These are phyloP conservation scores for Proales similis DNA, from an alignment of 1,140 invertebrate genomes.

Conservation along the genomic window DNA sequence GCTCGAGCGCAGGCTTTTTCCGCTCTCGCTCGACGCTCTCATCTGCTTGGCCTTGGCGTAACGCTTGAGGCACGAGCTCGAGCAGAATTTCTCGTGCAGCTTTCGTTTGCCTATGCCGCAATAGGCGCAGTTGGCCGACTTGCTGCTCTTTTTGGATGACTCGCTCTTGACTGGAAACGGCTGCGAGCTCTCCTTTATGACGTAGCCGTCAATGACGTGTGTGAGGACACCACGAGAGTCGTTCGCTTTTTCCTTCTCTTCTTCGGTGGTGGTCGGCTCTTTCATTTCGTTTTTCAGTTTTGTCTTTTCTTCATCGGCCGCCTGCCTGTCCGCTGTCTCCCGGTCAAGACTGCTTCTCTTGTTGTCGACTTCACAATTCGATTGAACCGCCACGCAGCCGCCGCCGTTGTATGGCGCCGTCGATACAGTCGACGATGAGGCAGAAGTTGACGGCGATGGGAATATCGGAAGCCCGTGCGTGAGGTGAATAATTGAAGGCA, in stretches of 20 bases:
- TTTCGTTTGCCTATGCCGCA: no score
- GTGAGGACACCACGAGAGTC: conserved; percentile 18
- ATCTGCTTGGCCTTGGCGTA: no score
- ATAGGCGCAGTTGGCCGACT: no score
- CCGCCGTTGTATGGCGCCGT: not conserved
- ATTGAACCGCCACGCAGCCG: no score
- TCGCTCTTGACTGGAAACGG: conserved; percentile 37
- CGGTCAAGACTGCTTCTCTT: not conserved
- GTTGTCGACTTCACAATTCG: no score
- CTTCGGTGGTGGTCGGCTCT: not conserved
- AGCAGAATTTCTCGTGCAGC: no score
- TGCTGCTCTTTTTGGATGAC: no score
- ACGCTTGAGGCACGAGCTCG: no score
- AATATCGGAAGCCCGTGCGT: conserved; percentile 1
- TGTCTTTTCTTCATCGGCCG: no score
- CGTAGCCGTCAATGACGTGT: conserved; percentile 35
- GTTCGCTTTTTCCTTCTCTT: not conserved
- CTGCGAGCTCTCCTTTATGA: conserved; percentile 34
- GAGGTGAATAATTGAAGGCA: no score
- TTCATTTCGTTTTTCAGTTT: not conserved
- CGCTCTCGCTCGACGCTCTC: no score
- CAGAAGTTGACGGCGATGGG: conserved; percentile 25
- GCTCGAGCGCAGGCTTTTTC: no score
- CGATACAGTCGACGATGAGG: not conserved
- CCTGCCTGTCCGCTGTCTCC: conserved; percentile 9